Base-by-base conservation (phyloP, 1,140 invertebrate genomes). In the Amyelois transitella region DNA sequence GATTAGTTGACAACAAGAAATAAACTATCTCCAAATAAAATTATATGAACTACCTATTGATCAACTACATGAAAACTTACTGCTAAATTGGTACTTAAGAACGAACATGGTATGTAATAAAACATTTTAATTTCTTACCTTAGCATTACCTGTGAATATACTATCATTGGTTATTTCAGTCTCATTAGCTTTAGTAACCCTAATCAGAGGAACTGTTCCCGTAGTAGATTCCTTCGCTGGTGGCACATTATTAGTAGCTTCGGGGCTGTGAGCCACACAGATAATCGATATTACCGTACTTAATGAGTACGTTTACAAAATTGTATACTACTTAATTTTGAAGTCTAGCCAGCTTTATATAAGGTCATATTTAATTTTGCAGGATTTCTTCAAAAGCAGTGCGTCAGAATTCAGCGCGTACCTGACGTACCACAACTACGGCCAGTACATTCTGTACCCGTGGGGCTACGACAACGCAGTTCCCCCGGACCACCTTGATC, bases 371-470 rank as follows among this genome's bases (percentile, higher is more conserved):
- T 14, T 55, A n/a, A 44, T 57, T 49, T 57, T 90, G n/a, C 80
- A 90, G 76, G 88, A 91, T 61, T 93, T 91, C 70, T 90, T 93
- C 1, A 89, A 80, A 45, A 79, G 64, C 28, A 87, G 75, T 7
- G 78, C 88, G 1, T 81, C 88, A 1, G 90, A 91, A 58, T 92
- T 91, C 79, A 92, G 93, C 65, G 91, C 93, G 5, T 98, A 96
- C 61, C 72, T 97, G 20, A 95, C 94, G 1, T 91, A 97, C 64
- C 96, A 98, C 77, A 95, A 95, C 44, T 98, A 97, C 70, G 94
- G 95, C 0, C 95, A 97, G 87, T 95, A 96, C 86, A 92, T 96
- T 72, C 89, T 97, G 6, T 92, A 95, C 55, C 95, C 96, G 0
- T 97, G 95, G 94, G 94, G 95, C 18, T 95, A 94, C 72, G 94